Conservation (phyloP, 2,113 vertebrate species). For the Nansenia antarctica region DNA sequence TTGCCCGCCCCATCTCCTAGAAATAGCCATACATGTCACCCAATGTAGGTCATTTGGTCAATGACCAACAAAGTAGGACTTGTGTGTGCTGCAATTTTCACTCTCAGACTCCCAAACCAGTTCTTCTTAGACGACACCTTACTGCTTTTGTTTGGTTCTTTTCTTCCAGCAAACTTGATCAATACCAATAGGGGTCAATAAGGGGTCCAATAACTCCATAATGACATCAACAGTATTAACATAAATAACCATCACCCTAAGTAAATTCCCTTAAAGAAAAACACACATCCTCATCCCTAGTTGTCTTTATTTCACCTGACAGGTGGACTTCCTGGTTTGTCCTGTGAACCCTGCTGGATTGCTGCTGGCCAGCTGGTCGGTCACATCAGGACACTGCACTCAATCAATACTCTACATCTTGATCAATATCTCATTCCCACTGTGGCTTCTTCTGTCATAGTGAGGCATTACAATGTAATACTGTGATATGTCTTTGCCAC, state of each 20-base stretch:
- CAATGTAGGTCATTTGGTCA: constrained; percentile 75
- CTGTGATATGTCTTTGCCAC: no score
- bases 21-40: constrained; percentile 69
- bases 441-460: neutral
- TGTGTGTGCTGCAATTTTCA: constrained; percentile 32
- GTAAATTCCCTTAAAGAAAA: no score
- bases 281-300: neutral
- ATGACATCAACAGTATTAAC: neutral
- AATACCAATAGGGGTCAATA: neutral
- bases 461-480: neutral
- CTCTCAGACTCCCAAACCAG: constrained; percentile 38
- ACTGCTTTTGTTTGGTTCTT: no score
- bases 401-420: neutral
- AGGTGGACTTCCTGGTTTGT: no score
- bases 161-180: constrained; percentile 15
- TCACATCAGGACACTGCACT: neutral
- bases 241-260: no score
- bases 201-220: no score
- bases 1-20: constrained; percentile 65
- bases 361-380: neutral
- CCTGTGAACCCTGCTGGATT: no score
- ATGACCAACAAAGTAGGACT: constrained; percentile 63
- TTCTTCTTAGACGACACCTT: constrained; percentile 25
- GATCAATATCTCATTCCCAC: neutral
- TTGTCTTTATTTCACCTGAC: neutral